Base-by-base conservation (phyloP, 2,888 invertebrate genomes). In the Ornithoptera priamus region DNA sequence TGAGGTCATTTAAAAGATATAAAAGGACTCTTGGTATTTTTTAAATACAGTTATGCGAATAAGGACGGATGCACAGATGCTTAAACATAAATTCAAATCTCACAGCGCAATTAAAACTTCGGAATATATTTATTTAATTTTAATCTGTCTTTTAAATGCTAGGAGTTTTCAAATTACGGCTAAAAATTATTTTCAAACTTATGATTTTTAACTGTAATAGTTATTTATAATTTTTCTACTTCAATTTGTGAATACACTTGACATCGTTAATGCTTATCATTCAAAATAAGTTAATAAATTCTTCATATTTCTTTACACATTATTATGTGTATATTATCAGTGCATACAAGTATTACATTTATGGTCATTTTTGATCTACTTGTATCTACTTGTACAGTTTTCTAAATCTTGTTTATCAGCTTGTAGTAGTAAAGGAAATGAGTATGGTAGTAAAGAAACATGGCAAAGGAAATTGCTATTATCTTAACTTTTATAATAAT, bases 21-120 rank as follows among this genome's bases (percentile, higher is more conserved):
- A 46, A 46, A 46, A 46, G 12, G 15, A 46, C 46, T 15, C 46
- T 46, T 15, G 4, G 46, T 46, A 46, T 46, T 46, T 46, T 46
- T 46, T 42, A 42, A 42, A 42, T 10, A 42, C 10, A 42, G 42
- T 42, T 15, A 46, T 46, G 15, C 46, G 46, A 12, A 1, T 46
- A 46, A 46, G 46, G 46, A 46, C 46, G 46, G 46, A 46, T 46
- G 46, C 46, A n/a, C 57, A 24, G 22, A 58, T 58, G 57, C 22
- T 24, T 24, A 20, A 58, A 58, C 22, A 22, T 58, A 15, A 58
- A 58, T 58, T 58, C 15, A 24, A 22, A 58, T 58, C 30, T 58
- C 57, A 58, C 57, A 22, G 57, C 57, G 57, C 57, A 58, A 58
- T 58, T 58, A 58, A 58, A 58, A 20, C 22, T 12, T 53, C n/a